These are phyloP conservation scores for Eulemur albifrons DNA, from an alignment of 2,797 vertebrate genomes.

Conservation along the genomic window DNA sequence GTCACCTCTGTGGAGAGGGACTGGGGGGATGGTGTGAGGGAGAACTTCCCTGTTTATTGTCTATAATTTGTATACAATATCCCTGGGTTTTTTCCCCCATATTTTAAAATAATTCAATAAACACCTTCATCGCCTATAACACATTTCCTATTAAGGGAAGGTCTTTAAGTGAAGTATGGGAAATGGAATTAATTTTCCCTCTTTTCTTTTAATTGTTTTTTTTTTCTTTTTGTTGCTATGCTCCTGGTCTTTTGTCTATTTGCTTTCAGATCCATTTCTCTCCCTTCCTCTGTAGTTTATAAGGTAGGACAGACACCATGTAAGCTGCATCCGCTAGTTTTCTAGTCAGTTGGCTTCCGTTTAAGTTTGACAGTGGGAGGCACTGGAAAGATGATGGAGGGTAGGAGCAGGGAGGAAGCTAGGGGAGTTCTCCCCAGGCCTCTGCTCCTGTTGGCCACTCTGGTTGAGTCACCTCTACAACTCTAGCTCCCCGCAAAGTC, in stretches of 20 bases:
- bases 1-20: not conserved
- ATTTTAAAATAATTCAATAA: conserved; percentile 22
- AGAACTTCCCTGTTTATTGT: not conserved
- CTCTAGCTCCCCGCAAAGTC: not conserved
- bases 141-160: not conserved
- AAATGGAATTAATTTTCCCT: not conserved
- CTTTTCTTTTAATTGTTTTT: not conserved
- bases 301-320: not conserved
- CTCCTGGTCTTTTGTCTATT: not conserved
- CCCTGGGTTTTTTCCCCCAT: accelerated
- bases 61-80: not conserved
- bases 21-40: not conserved
- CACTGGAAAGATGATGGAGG: not conserved
- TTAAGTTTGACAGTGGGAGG: not conserved
- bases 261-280: not conserved
- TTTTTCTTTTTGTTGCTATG: not conserved
- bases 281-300: not conserved
- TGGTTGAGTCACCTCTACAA: not conserved
- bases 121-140: not conserved
- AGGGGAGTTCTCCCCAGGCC: not conserved
- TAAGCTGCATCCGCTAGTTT: not conserved
- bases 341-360: not conserved
- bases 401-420: not conserved
- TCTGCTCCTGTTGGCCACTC: not conserved
- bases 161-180: not conserved